These are phyloP conservation scores for Tipula vernalis DNA, from an alignment of 2,888 invertebrate species.

Conservation along the genomic window DNA sequence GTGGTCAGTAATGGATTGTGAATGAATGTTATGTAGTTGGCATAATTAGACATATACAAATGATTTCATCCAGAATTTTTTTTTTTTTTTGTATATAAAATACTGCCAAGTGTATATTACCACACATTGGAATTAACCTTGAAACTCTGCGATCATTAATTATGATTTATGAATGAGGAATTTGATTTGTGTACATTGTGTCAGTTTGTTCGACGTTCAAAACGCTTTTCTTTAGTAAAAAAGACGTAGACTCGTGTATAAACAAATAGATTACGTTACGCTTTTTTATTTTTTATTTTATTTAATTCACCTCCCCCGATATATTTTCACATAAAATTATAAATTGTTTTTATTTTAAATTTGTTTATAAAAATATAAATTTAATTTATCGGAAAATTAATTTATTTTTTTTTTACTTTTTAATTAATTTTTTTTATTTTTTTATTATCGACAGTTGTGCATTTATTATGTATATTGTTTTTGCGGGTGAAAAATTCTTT, in stretches of 20 bases:
- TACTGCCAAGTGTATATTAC: neutral
- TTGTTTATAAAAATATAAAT: neutral
- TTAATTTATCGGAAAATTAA: neutral
- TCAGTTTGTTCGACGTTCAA: neutral
- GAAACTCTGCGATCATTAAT: neutral
- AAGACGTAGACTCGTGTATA: too few species aligned
- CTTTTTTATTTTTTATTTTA: neutral
- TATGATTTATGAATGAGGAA: neutral
- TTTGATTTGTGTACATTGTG: neutral
- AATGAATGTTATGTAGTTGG: neutral
- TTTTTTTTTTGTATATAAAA: neutral
- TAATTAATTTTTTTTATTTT: neutral
- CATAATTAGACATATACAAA: neutral
- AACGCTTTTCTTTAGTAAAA: neutral
- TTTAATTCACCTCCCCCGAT: neutral
- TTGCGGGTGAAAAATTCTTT: neutral
- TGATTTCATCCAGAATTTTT: neutral
- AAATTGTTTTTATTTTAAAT: neutral
- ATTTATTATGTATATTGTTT: neutral
- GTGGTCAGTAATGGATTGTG: conserved; percentile 4
- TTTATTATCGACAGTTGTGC: neutral
- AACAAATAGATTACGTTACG: neutral
- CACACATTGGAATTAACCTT: neutral
- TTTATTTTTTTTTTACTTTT: neutral
- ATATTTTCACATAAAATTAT: neutral